Conservation (phyloP, 2,797 vertebrate species). For the Rhynchonycteris naso region DNA sequence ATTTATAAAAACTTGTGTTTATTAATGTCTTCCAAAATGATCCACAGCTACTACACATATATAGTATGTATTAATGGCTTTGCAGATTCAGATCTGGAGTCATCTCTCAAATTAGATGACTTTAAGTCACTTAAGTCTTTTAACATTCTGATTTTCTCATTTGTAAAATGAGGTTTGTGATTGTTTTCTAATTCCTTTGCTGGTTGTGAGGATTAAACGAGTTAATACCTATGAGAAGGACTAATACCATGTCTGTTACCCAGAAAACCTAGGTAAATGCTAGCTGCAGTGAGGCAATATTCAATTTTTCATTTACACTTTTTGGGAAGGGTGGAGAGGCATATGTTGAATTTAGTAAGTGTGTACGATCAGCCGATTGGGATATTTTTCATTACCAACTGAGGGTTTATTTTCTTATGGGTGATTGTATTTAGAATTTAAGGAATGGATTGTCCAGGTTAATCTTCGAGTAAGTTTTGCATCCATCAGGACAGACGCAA, state of each 20-base stretch:
- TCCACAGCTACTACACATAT: background rate
- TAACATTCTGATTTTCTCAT: background rate
- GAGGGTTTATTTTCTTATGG: constrained; percentile 27
- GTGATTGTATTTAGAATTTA: constrained; percentile 21
- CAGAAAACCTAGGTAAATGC: background rate
- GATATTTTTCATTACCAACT: constrained; percentile 30
- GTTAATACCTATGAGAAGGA: background rate
- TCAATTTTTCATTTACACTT: background rate
- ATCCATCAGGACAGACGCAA: background rate
- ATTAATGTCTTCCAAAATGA: constrained; percentile 13
- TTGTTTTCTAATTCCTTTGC: background rate
- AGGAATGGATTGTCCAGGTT: constrained; percentile 54
- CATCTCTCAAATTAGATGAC: background rate
- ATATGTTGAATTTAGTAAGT: background rate
- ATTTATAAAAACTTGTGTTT: background rate
- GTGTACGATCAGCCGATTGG: background rate
- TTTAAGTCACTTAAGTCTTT: background rate
- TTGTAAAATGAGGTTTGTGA: constrained; percentile 30
- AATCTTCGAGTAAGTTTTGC: constrained; percentile 57
- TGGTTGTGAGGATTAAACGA: background rate
- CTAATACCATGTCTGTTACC: background rate
- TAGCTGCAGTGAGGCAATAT: constrained; percentile 5
- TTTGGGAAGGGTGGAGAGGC: background rate
- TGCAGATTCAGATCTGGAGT: background rate
- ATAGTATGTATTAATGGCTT: background rate